Evolutionary conservation across 2,888 invertebrate genomes (phyloP), one percentile per base, ranked within the genome.

Genomic region (Campopleginae sp.): DNA sequence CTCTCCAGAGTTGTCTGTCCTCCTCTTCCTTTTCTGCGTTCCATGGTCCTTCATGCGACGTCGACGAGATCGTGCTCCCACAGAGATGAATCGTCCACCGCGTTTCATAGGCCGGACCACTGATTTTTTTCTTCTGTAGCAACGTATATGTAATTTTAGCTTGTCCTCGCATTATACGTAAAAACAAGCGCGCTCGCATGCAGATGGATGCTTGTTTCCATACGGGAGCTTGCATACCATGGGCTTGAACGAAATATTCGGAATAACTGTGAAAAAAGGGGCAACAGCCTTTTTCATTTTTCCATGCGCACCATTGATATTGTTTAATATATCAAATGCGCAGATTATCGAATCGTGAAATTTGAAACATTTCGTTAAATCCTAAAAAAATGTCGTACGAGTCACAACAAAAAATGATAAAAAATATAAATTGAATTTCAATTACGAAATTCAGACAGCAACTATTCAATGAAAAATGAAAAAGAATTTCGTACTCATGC

Each of bases 1-100:
- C 70, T 75, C 77, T 51, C 74, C 72, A 76, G 82, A 80, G 82
- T 72, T 80, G 80, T 76, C 66, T 82, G 79, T 65, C 54, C 68
- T 65, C 12, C 76, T 46, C 48, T 44, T 51, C 38, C 70, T n/a
- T 48, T 12, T 27, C 31, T 19, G 54, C 19, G 54, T 31, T 12
- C 5, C 44, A 68, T 44, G 54, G 68, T 66, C 42, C 42, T 65
- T 72, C 65, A 10, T 70, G 14, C 58, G 44, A 58, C 44, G 33
- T 17, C 51, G 27, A 42, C 54, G 58, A 4, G 31, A 27, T 51
- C 54, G 42, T 48, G 42, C 51, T 51, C 44, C 44, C 19, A 23
- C 63, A 23, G 46, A 31, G 31, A 72, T 54, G 65, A 51, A 74
- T 71, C 65, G 72, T 19, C 51, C 42, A 51, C 65, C 63, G 5